A percentile compares a stretch with the other conserved stretches of the same genome.
phyloP scores from a whole-genome alignment of 2,888 invertebrate species.

The Anoncus sp. region DNA sequence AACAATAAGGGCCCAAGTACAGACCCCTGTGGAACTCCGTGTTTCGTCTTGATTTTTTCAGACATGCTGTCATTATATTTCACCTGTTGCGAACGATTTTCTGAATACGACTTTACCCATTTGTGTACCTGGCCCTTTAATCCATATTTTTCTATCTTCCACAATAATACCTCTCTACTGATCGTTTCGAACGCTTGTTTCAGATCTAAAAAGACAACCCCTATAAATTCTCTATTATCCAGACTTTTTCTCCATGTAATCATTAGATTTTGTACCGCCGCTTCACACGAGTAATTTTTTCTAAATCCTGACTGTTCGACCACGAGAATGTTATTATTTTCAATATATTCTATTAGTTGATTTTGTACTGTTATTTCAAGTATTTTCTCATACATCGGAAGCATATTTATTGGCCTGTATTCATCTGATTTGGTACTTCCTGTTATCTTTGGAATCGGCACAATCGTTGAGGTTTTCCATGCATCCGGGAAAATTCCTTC shows the following conservation, averaged over 20 bases:
- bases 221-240: conserved; percentile 41
- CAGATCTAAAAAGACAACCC: conserved; percentile 54
- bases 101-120: conserved; percentile 20
- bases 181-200: conserved; percentile 31
- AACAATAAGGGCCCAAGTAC: too few relatives aligned
- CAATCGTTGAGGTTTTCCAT: conserved; percentile 17
- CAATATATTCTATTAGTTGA: conserved; percentile 51
- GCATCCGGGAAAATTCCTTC: conserved; percentile 23
- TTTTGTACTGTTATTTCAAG: conserved; percentile 53
- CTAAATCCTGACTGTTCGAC: conserved; percentile 51
- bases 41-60: too few relatives aligned
- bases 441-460: conserved; percentile 52
- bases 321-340: conserved; percentile 34
- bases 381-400: conserved; percentile 53
- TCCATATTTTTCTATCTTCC: conserved; percentile 9
- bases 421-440: conserved; percentile 46
- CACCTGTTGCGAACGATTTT: conserved; percentile 14
- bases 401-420: conserved; percentile 45
- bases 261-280: conserved; percentile 43
- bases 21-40: too few relatives aligned
- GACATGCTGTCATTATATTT: conserved; percentile 13
- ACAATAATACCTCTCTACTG: neutral
- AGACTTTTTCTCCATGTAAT: conserved; percentile 38
- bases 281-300: conserved; percentile 49
- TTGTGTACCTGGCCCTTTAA: conserved; percentile 2